Percentiles rank a stretch among this genome's conserved stretches.
phyloP scores from a whole-genome alignment of 1,140 invertebrate species.

The Acromyrmex charruanus region DNA sequence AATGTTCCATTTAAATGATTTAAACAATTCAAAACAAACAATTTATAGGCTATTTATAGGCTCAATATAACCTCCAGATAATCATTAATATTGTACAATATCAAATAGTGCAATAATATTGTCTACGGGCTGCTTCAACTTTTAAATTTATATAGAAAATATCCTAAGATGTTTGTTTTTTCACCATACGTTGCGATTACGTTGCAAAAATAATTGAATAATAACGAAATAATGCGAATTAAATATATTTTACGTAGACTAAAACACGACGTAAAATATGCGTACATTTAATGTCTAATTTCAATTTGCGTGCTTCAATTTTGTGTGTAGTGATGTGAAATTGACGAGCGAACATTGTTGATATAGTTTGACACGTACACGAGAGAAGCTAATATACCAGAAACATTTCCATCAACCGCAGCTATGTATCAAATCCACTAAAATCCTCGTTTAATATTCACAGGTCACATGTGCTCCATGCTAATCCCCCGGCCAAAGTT shows the following conservation, averaged over 20 bases:
- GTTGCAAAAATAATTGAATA: background rate
- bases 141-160: background rate
- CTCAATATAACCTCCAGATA: too few species aligned
- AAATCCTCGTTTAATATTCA: constrained; percentile 53
- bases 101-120: too few species aligned
- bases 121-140: too few species aligned
- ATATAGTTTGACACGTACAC: constrained; percentile 23
- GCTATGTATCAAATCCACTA: constrained; percentile 46
- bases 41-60: too few species aligned
- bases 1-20: too few species aligned
- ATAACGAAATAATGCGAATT: background rate
- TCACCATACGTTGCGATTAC: background rate
- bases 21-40: too few species aligned
- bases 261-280: background rate
- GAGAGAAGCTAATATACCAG: constrained; percentile 46
- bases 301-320: constrained; percentile 16
- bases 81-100: too few species aligned
- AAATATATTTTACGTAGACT: background rate
- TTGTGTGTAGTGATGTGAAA: constrained; percentile 23
- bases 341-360: constrained; percentile 46
- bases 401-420: constrained; percentile 51
- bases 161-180: background rate
- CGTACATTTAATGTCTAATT: constrained; percentile 25
- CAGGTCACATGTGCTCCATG: constrained; percentile 31
- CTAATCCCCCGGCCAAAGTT: constrained; percentile 8